These are phyloP conservation scores for Jacana jacana DNA, from an alignment of 2,113 vertebrate species.

Conservation along the genomic window DNA sequence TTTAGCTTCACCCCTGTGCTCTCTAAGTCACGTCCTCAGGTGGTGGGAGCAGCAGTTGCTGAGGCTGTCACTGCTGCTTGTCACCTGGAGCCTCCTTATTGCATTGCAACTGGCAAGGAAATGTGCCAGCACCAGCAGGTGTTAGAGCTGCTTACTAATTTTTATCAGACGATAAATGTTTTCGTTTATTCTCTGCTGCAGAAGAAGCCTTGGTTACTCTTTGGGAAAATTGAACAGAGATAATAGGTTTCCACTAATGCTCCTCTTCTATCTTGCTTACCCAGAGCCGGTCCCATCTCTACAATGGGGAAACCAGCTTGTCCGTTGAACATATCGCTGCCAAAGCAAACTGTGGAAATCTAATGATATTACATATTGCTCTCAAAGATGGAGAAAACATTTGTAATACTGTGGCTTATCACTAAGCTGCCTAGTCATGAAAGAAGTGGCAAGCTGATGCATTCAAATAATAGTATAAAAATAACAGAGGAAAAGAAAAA, in stretches of 20 bases:
- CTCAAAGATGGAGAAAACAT: conserved; percentile 35
- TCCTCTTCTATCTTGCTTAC: conserved; percentile 51
- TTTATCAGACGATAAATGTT: conserved; percentile 34
- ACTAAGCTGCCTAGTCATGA: conserved; percentile 28
- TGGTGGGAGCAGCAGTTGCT: not conserved
- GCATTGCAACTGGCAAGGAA: rapidly evolving
- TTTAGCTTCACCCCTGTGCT: not conserved
- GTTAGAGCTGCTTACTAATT: conserved; percentile 13
- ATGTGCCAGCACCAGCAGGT: not conserved
- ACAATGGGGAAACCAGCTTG: not conserved
- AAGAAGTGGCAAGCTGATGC: not conserved
- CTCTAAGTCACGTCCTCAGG: not conserved
- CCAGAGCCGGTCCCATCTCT: not conserved
- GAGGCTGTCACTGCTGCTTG: not conserved
- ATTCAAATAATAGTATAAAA: conserved; percentile 10
- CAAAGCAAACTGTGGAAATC: conserved; percentile 35
- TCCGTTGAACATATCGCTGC: not conserved
- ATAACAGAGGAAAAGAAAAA: not conserved
- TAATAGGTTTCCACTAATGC: conserved; percentile 36
- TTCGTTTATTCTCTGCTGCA: not conserved
- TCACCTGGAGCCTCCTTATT: not conserved
- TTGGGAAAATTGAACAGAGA: conserved; percentile 36
- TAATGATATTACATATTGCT: conserved; percentile 1
- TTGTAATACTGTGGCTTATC: conserved; percentile 30
- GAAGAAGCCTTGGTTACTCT: conserved; percentile 23